Conservation (phyloP, 2,888 invertebrate species). For the Omphaloscelis lunosa region DNA sequence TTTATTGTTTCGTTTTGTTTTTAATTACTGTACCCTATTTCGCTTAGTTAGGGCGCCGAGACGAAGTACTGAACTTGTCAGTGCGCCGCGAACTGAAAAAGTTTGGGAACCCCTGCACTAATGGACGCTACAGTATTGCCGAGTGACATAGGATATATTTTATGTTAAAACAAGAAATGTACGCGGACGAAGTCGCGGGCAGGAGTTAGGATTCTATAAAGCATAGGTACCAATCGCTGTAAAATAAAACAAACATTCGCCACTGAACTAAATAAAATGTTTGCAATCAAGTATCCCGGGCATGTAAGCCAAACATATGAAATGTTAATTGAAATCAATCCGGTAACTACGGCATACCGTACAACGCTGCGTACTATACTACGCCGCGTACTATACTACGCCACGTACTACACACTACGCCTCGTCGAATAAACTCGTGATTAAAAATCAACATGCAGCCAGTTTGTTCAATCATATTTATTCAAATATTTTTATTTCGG, state of each 20-base stretch:
- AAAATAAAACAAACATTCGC: constrained; percentile 10
- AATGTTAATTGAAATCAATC: constrained; percentile 45
- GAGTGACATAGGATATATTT: no score
- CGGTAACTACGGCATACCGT: constrained; percentile 16
- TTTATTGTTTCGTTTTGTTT: no score
- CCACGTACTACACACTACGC: constrained; percentile 6
- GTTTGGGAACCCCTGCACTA: no score
- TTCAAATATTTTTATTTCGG: constrained; percentile 32
- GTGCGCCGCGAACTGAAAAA: no score
- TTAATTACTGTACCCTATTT: no score
- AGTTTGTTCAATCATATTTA: constrained; percentile 33
- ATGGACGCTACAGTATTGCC: no score
- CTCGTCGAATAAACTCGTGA: constrained; percentile 23
- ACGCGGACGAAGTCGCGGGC: no score
- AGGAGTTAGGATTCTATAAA: no score
- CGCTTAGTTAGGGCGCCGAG: no score
- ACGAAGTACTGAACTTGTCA: no score
- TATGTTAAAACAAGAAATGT: no score
- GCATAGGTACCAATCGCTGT: not conserved
- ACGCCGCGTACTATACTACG: constrained; percentile 1
- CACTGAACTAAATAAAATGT: constrained; percentile 30
- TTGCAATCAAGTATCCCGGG: constrained; percentile 18
- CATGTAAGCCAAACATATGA: constrained; percentile 12
- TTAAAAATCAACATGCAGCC: constrained; percentile 48
- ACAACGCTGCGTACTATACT: not conserved